These are phyloP conservation scores for Neosalanx taihuensis DNA, from an alignment of 2,797 vertebrate species.

Conservation along the genomic window DNA sequence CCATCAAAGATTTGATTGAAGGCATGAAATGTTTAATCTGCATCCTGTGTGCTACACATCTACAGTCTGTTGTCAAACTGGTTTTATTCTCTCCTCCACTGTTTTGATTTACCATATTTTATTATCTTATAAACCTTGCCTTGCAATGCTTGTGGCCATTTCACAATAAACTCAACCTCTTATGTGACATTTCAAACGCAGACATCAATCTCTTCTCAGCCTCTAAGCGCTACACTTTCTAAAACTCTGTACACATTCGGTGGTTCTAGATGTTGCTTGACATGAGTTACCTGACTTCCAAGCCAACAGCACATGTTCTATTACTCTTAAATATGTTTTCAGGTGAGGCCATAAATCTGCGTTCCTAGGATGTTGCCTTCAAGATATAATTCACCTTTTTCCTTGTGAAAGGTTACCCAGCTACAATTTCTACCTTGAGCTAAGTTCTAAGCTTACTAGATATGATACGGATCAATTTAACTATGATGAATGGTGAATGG, in stretches of 20 bases:
- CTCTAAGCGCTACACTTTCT: not conserved
- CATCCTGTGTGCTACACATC: not conserved
- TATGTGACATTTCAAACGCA: conserved; percentile 1
- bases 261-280: conserved; percentile 11
- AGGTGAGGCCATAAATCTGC: conserved; percentile 15
- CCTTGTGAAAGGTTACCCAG: not conserved
- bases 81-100: not conserved
- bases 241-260: not conserved
- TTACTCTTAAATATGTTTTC: not conserved
- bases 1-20: not conserved
- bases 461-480: not conserved
- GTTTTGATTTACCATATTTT: not conserved
- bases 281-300: conserved; percentile 3
- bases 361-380: not conserved
- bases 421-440: not conserved
- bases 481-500: not conserved
- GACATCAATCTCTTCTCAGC: conserved; percentile 2
- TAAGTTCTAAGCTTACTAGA: not conserved
- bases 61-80: not conserved
- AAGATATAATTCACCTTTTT: not conserved
- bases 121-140: not conserved
- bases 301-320: not conserved
- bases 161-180: not conserved
- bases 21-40: conserved; percentile 9
- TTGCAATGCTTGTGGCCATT: not conserved